Conservation (phyloP, 2,113 vertebrate genomes). For the Casuarius casuarius region DNA sequence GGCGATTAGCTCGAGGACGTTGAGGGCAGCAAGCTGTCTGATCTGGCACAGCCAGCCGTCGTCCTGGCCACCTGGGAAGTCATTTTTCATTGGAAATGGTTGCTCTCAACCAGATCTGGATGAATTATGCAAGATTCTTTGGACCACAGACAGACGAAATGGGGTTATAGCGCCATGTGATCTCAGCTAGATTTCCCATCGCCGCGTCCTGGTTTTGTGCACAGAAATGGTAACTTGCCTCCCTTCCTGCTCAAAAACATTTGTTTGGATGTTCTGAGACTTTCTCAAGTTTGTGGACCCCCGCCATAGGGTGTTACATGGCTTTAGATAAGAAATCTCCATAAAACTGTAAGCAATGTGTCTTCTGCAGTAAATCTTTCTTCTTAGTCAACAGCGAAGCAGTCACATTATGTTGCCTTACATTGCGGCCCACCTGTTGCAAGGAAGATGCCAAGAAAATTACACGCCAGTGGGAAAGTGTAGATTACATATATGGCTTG, state of each 20-base stretch:
- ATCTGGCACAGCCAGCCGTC: neutral
- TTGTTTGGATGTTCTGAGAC: conserved; percentile 42
- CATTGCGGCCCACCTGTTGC: conserved; percentile 68
- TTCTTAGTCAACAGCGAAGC: conserved; percentile 15
- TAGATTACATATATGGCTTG: conserved; percentile 36
- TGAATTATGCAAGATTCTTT: conserved; percentile 23
- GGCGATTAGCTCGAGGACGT: neutral
- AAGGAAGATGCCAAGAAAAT: conserved; percentile 59
- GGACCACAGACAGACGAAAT: neutral
- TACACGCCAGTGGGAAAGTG: conserved; percentile 57
- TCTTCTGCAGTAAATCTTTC: conserved; percentile 66
- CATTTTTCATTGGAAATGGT: neutral
- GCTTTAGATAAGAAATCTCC: conserved; percentile 72
- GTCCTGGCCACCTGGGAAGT: conserved; percentile 46
- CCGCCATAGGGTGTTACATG: conserved; percentile 54
- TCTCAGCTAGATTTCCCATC: conserved; percentile 34
- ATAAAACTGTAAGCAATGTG: conserved; percentile 61
- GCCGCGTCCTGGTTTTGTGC: neutral
- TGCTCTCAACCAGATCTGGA: conserved; percentile 7
- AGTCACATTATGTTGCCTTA: conserved; percentile 36
- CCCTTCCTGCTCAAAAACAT: conserved; percentile 24
- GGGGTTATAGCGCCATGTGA: neutral
- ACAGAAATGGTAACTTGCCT: conserved; percentile 44
- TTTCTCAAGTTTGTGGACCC: conserved; percentile 26
- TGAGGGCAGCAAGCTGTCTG: neutral